Percentiles rank a stretch among this genome's conserved stretches.
phyloP scores from a whole-genome alignment of 64 coral and sea anemone genomes.

The Astreopora myriophthalma region DNA sequence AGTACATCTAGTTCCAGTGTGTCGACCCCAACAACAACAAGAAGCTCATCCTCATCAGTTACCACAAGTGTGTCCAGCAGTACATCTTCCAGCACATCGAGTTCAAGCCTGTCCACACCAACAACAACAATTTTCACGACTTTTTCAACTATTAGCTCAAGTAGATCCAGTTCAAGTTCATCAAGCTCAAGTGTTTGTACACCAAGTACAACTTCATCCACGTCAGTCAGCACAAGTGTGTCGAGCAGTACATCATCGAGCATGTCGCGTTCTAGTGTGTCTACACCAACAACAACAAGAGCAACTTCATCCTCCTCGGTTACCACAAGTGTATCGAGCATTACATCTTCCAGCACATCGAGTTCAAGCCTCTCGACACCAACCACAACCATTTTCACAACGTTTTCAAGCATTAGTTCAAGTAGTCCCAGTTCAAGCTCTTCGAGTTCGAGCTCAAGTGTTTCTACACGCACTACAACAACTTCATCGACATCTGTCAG shows the following conservation, averaged over 20 bases:
- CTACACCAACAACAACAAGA: not conserved
- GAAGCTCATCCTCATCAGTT: not conserved
- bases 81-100: not conserved
- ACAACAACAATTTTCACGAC: conserved; percentile 32
- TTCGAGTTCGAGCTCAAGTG: not conserved
- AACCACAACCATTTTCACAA: not conserved
- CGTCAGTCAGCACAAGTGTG: not conserved
- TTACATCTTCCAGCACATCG: conserved; percentile 20
- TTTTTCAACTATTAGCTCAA: not conserved
- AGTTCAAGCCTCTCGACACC: not conserved
- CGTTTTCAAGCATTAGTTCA: not conserved
- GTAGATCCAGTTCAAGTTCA: not conserved
- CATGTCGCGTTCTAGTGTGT: not conserved
- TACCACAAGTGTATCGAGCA: not conserved
- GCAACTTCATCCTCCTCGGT: not conserved
- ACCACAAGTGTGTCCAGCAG: not conserved
- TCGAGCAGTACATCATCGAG: not conserved
- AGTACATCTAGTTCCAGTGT: not conserved
- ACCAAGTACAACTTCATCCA: not conserved
- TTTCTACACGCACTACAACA: not conserved
- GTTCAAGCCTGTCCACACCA: not conserved
- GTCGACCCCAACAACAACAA: conserved; percentile 39
- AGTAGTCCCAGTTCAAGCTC: not conserved
- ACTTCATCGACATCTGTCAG: not conserved
- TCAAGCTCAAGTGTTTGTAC: not conserved